Evolutionary conservation across 1,140 invertebrate genomes (phyloP).

Genomic region (Chelonus insularis): DNA sequence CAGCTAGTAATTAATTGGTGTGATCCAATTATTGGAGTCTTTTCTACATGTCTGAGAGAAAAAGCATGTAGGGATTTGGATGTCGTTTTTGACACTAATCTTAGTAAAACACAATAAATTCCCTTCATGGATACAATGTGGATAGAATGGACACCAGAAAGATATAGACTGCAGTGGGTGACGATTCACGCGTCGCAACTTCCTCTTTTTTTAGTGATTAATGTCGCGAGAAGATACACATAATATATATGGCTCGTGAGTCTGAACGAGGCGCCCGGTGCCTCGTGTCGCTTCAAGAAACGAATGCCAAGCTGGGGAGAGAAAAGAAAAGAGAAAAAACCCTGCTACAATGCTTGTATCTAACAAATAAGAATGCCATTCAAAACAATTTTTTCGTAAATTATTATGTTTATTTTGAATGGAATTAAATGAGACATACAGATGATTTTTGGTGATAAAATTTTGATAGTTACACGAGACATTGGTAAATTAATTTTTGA

Average conservation of each 20-base stretch:
- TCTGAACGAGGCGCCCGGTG: slow-evolving; percentile 1
- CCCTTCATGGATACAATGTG: neutral
- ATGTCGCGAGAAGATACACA: slow-evolving; percentile 20
- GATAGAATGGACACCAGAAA: neutral
- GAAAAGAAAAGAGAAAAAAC: neutral
- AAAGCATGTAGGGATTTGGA: too few relatives aligned
- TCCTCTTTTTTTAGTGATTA: slow-evolving; percentile 18
- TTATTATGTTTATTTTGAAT: too few relatives aligned
- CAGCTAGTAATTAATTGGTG: too few relatives aligned
- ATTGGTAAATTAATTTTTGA: too few relatives aligned
- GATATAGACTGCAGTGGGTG: neutral
- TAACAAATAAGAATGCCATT: neutral
- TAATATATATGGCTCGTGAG: slow-evolving; percentile 1
- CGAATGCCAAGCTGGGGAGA: neutral
- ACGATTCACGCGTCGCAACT: slow-evolving; percentile 4
- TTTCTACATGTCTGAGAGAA: too few relatives aligned
- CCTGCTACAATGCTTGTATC: neutral
- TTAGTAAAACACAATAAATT: neutral
- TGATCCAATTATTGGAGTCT: too few relatives aligned
- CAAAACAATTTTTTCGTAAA: too few relatives aligned
- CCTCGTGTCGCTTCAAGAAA: slow-evolving; percentile 4
- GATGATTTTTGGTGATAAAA: too few relatives aligned
- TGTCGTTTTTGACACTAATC: too few relatives aligned
- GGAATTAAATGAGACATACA: too few relatives aligned
- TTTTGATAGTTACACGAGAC: too few relatives aligned